Evolutionary conservation across 92 coral and sea anemone genomes (phyloP).

Genomic region (Pocillopora grandis): DNA sequence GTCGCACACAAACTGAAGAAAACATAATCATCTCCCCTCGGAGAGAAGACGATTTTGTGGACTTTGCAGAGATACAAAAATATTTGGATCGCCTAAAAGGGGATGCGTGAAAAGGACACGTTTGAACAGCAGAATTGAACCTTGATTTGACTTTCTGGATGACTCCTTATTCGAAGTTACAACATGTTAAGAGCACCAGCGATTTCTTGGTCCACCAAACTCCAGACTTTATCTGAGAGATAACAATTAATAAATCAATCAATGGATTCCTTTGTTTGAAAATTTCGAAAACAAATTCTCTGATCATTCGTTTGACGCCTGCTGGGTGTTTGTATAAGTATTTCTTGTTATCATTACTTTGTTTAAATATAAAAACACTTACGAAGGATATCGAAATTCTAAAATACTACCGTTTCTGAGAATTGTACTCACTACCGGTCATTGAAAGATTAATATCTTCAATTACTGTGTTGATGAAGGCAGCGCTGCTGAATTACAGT

Average conservation of each 20-base stretch:
- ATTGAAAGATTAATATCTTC: background rate
- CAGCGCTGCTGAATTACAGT: background rate
- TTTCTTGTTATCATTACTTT: background rate
- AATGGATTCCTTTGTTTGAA: too few species aligned
- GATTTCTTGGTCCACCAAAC: too few species aligned
- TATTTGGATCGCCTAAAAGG: constrained; percentile 2
- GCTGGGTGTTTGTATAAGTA: too few species aligned
- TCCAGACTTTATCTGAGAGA: too few species aligned
- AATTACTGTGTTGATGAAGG: background rate
- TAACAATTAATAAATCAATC: too few species aligned
- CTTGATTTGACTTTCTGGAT: too few species aligned
- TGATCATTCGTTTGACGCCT: too few species aligned
- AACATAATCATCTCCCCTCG: constrained; percentile 8
- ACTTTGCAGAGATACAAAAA: constrained; percentile 18
- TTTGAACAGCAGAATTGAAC: too few species aligned
- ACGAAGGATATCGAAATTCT: background rate
- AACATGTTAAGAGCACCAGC: too few species aligned
- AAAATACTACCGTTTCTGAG: background rate
- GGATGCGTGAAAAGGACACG: background rate
- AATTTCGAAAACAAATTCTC: too few species aligned
- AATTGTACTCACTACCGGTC: background rate
- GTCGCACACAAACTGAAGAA: background rate
- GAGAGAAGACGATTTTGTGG: constrained; percentile 23
- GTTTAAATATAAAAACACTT: background rate
- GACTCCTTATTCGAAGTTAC: too few species aligned